Evolutionary conservation across 2,113 vertebrate genomes (phyloP), one percentile per base, ranked within the genome.

Genomic region (Calypte anna): DNA sequence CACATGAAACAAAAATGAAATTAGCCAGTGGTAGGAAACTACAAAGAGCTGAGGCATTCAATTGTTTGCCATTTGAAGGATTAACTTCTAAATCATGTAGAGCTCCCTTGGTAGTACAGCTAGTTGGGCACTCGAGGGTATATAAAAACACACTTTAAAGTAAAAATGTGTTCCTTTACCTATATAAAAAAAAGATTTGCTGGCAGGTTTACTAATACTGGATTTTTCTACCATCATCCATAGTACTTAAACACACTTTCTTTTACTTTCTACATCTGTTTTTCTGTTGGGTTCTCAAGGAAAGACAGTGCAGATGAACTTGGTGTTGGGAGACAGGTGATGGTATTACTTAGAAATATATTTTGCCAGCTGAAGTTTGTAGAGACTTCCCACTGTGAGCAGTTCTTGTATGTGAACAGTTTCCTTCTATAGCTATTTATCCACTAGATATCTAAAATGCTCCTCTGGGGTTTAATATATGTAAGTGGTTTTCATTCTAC

Each of bases 71-170:
- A 98, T 97, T 98, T 98, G 98, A 98, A 98, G 98, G 98, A 98
- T 98, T 98, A 98, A 98, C 97, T 98, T 98, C 97, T 98, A 98
- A 98, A 98, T 98, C 98, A 97, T 97, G 96, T 97, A 97, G 97
- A 97, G 96, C 92, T 98, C 98, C 97, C 98, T 96, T 92, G 95
- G 95, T 98, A 97, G 95, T 98, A 97, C 95, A 98, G 95, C 97
- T 97, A 97, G 97, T 97, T 98, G 97, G 97, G 96, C 96, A 98
- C 97, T 98, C 97, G 97, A 93, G 97, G 94, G 97, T 98, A 97
- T 97, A 98, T 98, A 96, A 98, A 98, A 98, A 97, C 88, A 97
- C 94, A 97, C 97, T 98, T 98, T 96, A 97, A 97, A 97, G 96
- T 95, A 97, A 96, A 98, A 98, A 97, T 98, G 94, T 91, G 97